phyloP scores from a whole-genome alignment of 2,113 vertebrate species.

The Erythrolamprus reginae region DNA sequence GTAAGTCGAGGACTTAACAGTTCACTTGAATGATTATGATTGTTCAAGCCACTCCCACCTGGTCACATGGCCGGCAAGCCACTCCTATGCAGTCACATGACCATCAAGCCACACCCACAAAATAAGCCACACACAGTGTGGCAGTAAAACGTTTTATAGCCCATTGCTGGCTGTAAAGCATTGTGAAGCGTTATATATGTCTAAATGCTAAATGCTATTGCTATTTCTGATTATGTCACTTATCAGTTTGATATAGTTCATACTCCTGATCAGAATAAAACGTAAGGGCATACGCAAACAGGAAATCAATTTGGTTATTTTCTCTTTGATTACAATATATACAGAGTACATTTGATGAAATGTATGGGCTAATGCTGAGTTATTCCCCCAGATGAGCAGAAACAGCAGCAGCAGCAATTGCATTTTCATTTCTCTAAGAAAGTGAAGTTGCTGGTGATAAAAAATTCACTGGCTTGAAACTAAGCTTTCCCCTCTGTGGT shows the following conservation, averaged over 20 bases:
- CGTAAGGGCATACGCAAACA: not conserved
- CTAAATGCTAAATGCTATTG: no score
- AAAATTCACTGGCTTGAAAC: conserved; percentile 14
- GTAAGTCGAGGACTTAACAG: no score
- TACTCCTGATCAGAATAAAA: not conserved
- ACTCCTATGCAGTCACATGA: no score
- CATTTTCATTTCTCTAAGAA: conserved; percentile 17
- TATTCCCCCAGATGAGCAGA: not conserved
- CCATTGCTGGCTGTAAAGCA: no score
- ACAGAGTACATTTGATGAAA: conserved; percentile 11
- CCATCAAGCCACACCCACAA: no score
- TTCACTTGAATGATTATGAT: no score
- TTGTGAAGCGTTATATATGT: no score
- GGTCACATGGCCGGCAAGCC: no score
- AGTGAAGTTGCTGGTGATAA: conserved; percentile 6
- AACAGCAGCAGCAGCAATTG: not conserved
- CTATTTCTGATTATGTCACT: not conserved
- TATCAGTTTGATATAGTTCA: not conserved
- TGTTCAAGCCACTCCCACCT: no score
- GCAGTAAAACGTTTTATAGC: no score
- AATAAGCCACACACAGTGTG: no score
- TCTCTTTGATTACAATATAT: not conserved
- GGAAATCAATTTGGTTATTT: conserved; percentile 2
- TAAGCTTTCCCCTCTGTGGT: not conserved
- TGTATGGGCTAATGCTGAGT: not conserved